A percentile compares a stretch with the other conserved stretches of the same genome.
These are phyloP conservation scores for Epizoanthus stellaris DNA, from an alignment of 92 coral and sea anemone species.

Conservation along the genomic window DNA sequence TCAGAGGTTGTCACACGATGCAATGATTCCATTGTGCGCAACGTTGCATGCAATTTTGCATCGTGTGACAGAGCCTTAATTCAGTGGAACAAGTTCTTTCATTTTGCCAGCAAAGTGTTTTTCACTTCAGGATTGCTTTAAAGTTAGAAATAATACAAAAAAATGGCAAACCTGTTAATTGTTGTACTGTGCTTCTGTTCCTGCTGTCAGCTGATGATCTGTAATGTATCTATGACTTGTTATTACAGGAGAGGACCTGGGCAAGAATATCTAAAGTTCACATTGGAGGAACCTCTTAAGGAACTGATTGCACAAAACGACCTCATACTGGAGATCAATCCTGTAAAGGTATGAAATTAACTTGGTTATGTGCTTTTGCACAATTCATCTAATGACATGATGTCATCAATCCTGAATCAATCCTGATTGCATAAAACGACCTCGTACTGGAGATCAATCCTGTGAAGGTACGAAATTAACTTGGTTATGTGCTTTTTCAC, in stretches of 20 bases:
- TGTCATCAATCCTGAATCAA: not conserved
- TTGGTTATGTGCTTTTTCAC: not conserved
- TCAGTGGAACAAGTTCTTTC: no score
- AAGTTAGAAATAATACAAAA: no score
- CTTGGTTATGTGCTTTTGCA: not conserved
- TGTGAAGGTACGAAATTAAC: slow-evolving; percentile 69
- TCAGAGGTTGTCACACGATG: no score
- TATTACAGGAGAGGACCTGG: slow-evolving; percentile 92
- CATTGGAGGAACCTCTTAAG: slow-evolving; percentile 82
- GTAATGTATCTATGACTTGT: no score
- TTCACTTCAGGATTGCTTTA: no score
- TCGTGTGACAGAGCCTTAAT: no score
- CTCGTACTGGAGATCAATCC: slow-evolving; percentile 93
- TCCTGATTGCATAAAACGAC: slow-evolving; percentile 20
- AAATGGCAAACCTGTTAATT: no score
- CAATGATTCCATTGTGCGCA: no score
- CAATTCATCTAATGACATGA: not conserved
- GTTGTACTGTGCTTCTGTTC: no score
- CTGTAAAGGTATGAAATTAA: slow-evolving; percentile 74
- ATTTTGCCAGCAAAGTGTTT: no score
- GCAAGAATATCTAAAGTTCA: slow-evolving; percentile 89
- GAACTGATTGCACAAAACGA: slow-evolving; percentile 72
- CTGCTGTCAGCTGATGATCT: no score
- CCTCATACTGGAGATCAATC: slow-evolving; percentile 89
- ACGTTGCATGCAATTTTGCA: no score